Evolutionary conservation across 2,888 invertebrate genomes (phyloP), one percentile per base, ranked within the genome.

Genomic region (Stictocephala bisonia): DNA sequence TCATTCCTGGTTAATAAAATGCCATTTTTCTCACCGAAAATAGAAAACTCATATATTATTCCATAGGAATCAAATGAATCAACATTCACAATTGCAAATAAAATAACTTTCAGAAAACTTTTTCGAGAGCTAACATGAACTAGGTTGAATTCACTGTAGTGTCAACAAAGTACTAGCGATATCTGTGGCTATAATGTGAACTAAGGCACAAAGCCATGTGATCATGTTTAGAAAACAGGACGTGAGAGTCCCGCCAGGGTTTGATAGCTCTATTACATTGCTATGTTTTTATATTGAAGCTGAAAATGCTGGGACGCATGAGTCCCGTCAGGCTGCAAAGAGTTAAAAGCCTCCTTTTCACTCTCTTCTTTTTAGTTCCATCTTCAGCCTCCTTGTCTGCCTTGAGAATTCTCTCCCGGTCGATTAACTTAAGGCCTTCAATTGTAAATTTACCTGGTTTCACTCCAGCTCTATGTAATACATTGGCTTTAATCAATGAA

Each of bases 11-110:
- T 44, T 44, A 20, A 6, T 6, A 44, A 44, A 44, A 44, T 44
- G 44, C 11, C 44, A 44, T 44, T 44, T 44, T 44, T 44, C 44
- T 44, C 44, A 44, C 44, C 44, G 20, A 44, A 44, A 44, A 44
- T 44, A 44, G 44, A 44, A 44, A 44, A 44, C 44, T 11, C 44
- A 44, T 11, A 44, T 44, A 44, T 44, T 44, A 44, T 44, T 44
- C 44, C 44, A 44, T 44, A 11, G 3, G 11, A 11, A 44, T 44
- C 44, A 9, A 44, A 44, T 44, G 44, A 44, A 44, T 44, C 20
- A 18, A 44, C 3, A 3, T 44, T 11, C 4, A 3, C 3, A 44
- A 44, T 18, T 44, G 20, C 15, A 3, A 44, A 44, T 4, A 3
- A 44, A 44, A 44, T n/a, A n/a, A n/a, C n/a, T n/a, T n/a, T n/a